Conservation (phyloP, 1,140 invertebrate species). For the Plodia interpunctella region DNA sequence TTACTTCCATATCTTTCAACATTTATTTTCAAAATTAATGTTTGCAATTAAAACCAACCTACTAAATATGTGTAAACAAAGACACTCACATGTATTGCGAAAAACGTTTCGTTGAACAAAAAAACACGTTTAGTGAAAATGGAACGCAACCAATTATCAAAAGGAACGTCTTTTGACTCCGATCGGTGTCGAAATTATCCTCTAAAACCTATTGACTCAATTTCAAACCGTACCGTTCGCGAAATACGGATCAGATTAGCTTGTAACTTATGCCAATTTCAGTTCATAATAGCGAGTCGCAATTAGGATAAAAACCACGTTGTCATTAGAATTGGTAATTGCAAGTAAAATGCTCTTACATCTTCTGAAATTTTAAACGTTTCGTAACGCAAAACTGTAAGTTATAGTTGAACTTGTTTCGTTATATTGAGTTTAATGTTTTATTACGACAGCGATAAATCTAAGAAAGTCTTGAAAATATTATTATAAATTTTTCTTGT, state of each 20-base stretch:
- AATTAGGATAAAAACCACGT: constrained; percentile 59
- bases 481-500: no score
- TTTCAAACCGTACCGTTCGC: constrained; percentile 28
- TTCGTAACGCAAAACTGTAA: constrained; percentile 35
- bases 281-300: constrained; percentile 44
- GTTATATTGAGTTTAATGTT: not conserved
- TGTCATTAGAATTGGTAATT: constrained; percentile 69
- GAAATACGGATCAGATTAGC: constrained; percentile 11
- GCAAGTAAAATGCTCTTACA: constrained; percentile 47
- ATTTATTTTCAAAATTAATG: no score
- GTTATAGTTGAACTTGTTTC: constrained; percentile 12
- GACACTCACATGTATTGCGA: constrained; percentile 33
- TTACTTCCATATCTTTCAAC: no score
- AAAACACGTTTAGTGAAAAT: constrained; percentile 45
- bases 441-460: not conserved
- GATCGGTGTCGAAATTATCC: constrained; percentile 22
- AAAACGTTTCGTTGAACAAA: constrained; percentile 44
- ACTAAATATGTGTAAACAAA: not conserved
- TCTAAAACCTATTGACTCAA: constrained; percentile 1
- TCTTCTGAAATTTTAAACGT: constrained; percentile 52
- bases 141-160: constrained; percentile 62
- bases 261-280: not conserved
- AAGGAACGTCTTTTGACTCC: constrained; percentile 27
- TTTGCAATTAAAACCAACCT: no score
- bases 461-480: no score